Conservation (phyloP, 1,140 invertebrate species). For the Drosophila hydei region DNA sequence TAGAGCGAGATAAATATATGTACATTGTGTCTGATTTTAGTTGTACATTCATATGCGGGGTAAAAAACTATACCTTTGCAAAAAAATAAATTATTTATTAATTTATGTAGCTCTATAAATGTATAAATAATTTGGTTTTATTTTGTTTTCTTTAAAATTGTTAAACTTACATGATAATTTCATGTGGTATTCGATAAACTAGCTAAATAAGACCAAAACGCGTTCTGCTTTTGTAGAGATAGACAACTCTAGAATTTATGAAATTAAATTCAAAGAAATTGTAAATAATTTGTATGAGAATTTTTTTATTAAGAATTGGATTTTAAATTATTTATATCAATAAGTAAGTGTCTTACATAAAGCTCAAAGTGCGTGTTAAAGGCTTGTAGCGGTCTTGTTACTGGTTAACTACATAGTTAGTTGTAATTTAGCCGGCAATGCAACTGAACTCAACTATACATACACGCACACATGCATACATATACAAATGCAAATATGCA, state of each 20-base stretch:
- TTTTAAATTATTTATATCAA: background rate
- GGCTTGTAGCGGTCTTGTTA: background rate
- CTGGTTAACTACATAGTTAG: background rate
- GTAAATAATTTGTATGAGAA: background rate
- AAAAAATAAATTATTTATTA: background rate
- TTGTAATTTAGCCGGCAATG: constrained; percentile 22
- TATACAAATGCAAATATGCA: background rate
- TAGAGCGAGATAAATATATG: constrained; percentile 37
- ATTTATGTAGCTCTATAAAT: background rate
- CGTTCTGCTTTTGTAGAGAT: background rate
- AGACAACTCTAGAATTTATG: constrained; percentile 8
- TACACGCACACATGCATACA: background rate
- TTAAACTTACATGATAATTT: background rate
- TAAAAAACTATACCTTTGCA: background rate
- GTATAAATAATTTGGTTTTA: background rate
- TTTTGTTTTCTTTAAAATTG: background rate
- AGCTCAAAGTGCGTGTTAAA: background rate
- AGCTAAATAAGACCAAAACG: constrained; percentile 30
- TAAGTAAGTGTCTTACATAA: constrained; percentile 2
- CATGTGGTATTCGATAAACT: background rate
- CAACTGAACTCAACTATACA: background rate
- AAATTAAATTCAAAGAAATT: constrained; percentile 9
- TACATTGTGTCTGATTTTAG: constrained; percentile 2
- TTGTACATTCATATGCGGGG: background rate
- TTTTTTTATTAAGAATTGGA: background rate